phyloP scores from a whole-genome alignment of 1,140 invertebrate species.

The Hyles euphorbiae region DNA sequence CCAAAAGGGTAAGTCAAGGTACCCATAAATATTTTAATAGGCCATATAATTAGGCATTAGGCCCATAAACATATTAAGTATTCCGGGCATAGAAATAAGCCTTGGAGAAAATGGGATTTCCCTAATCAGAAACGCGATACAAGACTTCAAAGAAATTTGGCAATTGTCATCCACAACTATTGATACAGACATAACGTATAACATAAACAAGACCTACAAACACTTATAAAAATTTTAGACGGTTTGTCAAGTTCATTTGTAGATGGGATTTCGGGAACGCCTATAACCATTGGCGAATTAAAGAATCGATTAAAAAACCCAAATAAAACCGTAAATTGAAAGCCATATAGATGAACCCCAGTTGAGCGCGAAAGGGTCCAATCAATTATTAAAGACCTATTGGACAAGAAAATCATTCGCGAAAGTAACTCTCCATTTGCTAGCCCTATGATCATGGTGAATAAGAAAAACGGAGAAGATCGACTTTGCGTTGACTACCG shows the following conservation, averaged over 20 bases:
- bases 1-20: constrained; percentile 7
- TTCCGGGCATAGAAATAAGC: neutral
- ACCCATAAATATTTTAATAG: neutral
- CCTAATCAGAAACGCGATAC: no score
- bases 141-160: no score
- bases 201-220: no score
- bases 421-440: constrained; percentile 38
- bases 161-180: no score
- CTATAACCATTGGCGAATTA: constrained; percentile 26
- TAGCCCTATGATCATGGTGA: constrained; percentile 27
- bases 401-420: constrained; percentile 40
- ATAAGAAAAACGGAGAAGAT: constrained; percentile 25
- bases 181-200: no score
- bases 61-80: neutral
- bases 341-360: constrained; percentile 23
- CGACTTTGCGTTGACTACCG: constrained; percentile 27
- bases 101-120: no score
- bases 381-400: no score
- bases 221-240: constrained; percentile 19
- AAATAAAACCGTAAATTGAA: constrained; percentile 20
- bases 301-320: constrained; percentile 19
- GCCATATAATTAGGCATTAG: no score
- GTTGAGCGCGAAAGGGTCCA: constrained; percentile 22
- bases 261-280: constrained; percentile 17
- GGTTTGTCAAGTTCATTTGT: constrained; percentile 31